Evolutionary conservation across 2,113 vertebrate genomes (phyloP).

Genomic region (Alexandromys fortis): DNA sequence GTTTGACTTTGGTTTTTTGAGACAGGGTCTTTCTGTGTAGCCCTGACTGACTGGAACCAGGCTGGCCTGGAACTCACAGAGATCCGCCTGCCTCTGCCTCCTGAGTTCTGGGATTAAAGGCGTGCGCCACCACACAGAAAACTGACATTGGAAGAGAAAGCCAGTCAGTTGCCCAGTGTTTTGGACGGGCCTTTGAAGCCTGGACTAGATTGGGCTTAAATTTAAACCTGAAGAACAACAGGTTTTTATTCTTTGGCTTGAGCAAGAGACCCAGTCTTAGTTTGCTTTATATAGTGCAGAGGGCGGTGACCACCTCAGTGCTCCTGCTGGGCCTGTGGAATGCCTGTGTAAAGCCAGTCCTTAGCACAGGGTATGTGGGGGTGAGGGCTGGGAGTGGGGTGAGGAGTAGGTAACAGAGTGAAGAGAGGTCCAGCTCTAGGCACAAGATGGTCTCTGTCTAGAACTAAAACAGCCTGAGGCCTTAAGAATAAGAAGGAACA

Average conservation of each 20-base stretch:
- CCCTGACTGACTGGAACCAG: neutral
- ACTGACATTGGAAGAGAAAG: neutral
- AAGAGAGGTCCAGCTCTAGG: neutral
- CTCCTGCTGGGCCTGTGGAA: neutral
- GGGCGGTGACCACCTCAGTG: neutral
- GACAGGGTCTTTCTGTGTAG: neutral
- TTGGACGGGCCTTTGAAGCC: slow-evolving; percentile 21
- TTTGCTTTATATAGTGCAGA: neutral
- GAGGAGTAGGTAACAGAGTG: neutral
- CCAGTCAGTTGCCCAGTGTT: neutral
- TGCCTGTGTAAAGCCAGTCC: neutral
- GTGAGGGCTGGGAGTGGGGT: too few relatives aligned
- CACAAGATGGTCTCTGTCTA: neutral
- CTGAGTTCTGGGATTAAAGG: neutral
- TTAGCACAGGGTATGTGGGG: neutral
- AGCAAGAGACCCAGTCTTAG: neutral
- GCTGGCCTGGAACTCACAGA: neutral
- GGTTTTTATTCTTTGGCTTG: neutral
- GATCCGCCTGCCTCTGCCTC: neutral
- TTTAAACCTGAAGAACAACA: neutral
- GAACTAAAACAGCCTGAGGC: neutral
- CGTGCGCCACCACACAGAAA: neutral
- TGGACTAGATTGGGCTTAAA: slow-evolving; percentile 9
- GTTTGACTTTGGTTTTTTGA: neutral
- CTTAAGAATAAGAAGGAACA: neutral